Evolutionary conservation across 2,888 invertebrate genomes (phyloP), one percentile per base, ranked within the genome.

Genomic region (Campoplex capitator): DNA sequence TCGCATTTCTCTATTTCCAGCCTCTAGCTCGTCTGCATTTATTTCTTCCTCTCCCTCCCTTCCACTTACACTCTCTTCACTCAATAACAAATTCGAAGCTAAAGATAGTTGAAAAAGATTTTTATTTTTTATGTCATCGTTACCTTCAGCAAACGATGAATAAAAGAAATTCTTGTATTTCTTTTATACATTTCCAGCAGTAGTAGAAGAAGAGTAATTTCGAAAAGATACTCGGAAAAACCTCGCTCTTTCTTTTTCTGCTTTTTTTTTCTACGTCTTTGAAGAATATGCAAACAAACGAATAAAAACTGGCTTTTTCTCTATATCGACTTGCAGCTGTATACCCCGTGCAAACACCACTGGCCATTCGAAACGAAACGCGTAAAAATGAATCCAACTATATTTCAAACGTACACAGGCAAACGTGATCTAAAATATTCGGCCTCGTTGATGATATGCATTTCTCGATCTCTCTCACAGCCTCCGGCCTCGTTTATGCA

Each of bases 371-470:
- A 35, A 35, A 16, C 16, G 3, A 18, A 51, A 18, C 18, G 16
- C 18, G 35, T 28, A 62, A 32, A 28, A 62, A 62, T 13, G 13
- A 62, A 62, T 28, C 32, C 28, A 28, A 13, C 28, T 62, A 28
- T 62, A 9, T 32, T 28, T 62, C 62, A 32, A 28, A 13, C 32
- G 23, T 28, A 18, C n/a, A 18, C 1, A 8, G 35, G 7, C 35
- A 38, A 42, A 54, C 35, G 70, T 67, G 16, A 67, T 42, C n/a
- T 42, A 23, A 56, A 70, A 82, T 67, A 65, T 85, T 85, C 56
- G 56, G 18, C 54, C 58, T 62, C 68, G 73, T 82, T 74, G 74
- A 77, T 76, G 74, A 68, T 78, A 82, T 81, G 11, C 45, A 13
- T 45, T 67, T n/a, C 70, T 45, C 38, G 8, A 16, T 35, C 35